These are phyloP conservation scores for Xylocampa areola DNA, from an alignment of 2,888 invertebrate species.

Conservation along the genomic window DNA sequence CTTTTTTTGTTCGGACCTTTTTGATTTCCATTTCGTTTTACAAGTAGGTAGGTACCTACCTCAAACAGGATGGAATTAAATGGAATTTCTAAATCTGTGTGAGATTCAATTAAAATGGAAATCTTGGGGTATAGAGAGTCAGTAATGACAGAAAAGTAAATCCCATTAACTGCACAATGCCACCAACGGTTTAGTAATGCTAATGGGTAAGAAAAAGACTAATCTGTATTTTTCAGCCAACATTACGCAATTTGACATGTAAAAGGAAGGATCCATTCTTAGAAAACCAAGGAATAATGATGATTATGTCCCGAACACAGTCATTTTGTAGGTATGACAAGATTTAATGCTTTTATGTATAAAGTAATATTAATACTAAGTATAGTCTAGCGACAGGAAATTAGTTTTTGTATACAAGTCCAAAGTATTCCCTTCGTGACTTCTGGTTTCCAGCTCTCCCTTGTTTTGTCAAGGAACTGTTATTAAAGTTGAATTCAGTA, in stretches of 20 bases:
- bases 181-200: not conserved
- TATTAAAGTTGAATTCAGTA: slow-evolving; percentile 7
- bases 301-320: no score
- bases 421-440: not conserved
- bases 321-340: slow-evolving; percentile 9
- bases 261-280: not conserved
- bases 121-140: not conserved
- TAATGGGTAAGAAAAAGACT: no score
- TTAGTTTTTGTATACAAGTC: not conserved
- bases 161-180: not conserved
- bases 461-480: not conserved
- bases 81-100: slow-evolving; percentile 21
- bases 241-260: not conserved
- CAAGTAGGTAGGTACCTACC: not conserved
- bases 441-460: not conserved
- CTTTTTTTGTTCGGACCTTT: no score
- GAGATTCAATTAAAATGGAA: slow-evolving; percentile 2
- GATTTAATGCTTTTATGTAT: slow-evolving; percentile 6
- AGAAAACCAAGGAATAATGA: no score
- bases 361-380: no score
- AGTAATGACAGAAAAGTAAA: slow-evolving; percentile 4
- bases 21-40: no score
- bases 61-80: slow-evolving; percentile 7
- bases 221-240: not conserved
- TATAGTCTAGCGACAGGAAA: no score